Evolutionary conservation across 2,797 vertebrate genomes (phyloP), one percentile per base, ranked within the genome.

Genomic region (Hapalemur alaotrensis): DNA sequence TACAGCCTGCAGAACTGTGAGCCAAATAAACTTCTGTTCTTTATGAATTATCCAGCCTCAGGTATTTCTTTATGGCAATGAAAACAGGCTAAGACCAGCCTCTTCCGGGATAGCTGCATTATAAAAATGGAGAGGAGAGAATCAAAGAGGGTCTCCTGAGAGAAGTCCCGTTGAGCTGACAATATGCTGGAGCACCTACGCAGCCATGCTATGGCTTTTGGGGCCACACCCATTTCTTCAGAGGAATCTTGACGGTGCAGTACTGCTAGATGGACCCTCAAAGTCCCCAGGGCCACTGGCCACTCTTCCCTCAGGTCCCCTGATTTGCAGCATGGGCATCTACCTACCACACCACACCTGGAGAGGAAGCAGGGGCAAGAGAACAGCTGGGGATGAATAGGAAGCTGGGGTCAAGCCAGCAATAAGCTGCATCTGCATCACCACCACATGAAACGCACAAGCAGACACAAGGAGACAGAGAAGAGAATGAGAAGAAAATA

Each of bases 311-410:
- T 63, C 48, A 79, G 20, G 20, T 43, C 50, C 69, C 73, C 12
- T 14, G n/a, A n/a, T 6, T 83, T n/a, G 18, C 46, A 67, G 1
- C 73, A 25, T 0, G 4, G 43, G n/a, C 23, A n/a, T 2, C 13
- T 6, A 11, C 46, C n/a, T 13, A 17, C 32, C 32, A 38, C 10
- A 7, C 3, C 57, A 17, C 0, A 3, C 38, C 59, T 22, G 4
- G 30, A 38, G 67, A 23, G 9, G 41, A 73, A 17, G 23, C 12
- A 72, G 23, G 23, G 30, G 57, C 15, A 59, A 50, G n/a, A 38
- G 2, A 63, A 11, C 1, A 52, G 18, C 28, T 7, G 48, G 18
- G 6, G 17, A 28, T 15, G 15, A 38, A 41, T 7, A n/a, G 0
- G 4, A 69, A 65, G 13, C 0, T n/a, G 30, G 35, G 7, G 52